These are phyloP conservation scores for Aegithalos caudatus DNA, from an alignment of 2,113 vertebrate genomes.

Conservation along the genomic window DNA sequence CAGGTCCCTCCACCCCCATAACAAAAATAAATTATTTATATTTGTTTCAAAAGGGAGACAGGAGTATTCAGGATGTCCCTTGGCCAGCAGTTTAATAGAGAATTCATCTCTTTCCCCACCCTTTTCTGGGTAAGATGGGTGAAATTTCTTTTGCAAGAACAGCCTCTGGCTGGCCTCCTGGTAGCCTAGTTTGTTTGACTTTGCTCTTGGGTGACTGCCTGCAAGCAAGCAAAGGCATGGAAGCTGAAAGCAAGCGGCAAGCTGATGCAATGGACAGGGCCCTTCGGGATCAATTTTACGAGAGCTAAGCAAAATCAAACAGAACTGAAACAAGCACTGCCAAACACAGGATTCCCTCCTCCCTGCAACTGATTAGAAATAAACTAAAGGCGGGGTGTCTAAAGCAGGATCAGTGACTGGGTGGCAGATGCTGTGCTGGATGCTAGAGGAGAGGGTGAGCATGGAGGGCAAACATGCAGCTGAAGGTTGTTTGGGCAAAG, in stretches of 20 bases:
- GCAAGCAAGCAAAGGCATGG: constrained; percentile 27
- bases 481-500: neutral
- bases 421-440: neutral
- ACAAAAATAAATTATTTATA: neutral
- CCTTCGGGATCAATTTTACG: neutral
- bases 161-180: constrained; percentile 60
- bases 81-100: constrained; percentile 26
- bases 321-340: constrained; percentile 1
- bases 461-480: neutral
- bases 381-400: neutral
- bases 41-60: constrained; percentile 19
- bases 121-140: constrained; percentile 62
- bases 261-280: constrained; percentile 39
- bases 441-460: neutral
- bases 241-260: constrained; percentile 42
- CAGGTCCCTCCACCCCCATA: neutral
- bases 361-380: neutral
- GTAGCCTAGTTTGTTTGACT: constrained; percentile 56
- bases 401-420: neutral
- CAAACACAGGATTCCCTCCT: constrained; percentile 21
- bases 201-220: constrained; percentile 56
- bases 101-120: constrained; percentile 50
- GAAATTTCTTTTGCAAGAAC: constrained; percentile 56
- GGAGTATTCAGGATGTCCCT: neutral
- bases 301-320: constrained; percentile 34